A percentile compares a stretch with the other conserved stretches of the same genome.
These are phyloP conservation scores for Cavia aperea DNA, from an alignment of 2,113 vertebrate genomes.

Conservation along the genomic window DNA sequence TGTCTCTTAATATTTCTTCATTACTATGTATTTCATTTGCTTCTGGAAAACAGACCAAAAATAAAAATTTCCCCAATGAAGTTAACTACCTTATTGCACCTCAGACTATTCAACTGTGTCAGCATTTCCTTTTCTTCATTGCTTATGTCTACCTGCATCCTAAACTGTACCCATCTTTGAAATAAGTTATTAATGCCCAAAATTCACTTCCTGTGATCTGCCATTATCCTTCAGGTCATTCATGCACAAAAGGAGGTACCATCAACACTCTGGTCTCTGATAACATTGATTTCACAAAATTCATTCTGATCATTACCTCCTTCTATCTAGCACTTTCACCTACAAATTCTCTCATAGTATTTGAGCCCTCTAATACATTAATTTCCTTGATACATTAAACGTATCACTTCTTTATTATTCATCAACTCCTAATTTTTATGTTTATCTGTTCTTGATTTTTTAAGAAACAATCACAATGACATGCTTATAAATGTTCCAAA, in stretches of 20 bases:
- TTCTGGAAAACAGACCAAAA: not conserved
- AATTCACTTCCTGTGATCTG: not conserved
- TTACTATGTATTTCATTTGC: not conserved
- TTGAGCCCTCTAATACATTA: not conserved
- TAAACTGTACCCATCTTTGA: not conserved
- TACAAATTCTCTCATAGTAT: not conserved
- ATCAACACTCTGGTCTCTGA: not conserved
- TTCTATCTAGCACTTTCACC: not conserved
- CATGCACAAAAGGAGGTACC: not conserved
- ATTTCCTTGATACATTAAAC: not conserved
- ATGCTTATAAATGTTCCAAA: not conserved
- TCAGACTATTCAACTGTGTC: not conserved
- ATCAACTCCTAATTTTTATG: not conserved
- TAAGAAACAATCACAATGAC: not conserved
- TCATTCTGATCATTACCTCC: not conserved
- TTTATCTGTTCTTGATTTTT: not conserved
- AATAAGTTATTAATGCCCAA: not conserved
- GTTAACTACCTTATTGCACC: not conserved
- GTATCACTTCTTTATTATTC: not conserved
- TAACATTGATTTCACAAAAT: not conserved
- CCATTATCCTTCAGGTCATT: not conserved
- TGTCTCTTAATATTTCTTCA: not conserved
- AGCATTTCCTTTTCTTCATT: not conserved
- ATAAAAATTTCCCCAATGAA: not conserved
- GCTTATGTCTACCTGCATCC: not conserved